These are phyloP conservation scores for Salvelinus namaycush DNA, from an alignment of 2,113 vertebrate genomes.

Conservation along the genomic window DNA sequence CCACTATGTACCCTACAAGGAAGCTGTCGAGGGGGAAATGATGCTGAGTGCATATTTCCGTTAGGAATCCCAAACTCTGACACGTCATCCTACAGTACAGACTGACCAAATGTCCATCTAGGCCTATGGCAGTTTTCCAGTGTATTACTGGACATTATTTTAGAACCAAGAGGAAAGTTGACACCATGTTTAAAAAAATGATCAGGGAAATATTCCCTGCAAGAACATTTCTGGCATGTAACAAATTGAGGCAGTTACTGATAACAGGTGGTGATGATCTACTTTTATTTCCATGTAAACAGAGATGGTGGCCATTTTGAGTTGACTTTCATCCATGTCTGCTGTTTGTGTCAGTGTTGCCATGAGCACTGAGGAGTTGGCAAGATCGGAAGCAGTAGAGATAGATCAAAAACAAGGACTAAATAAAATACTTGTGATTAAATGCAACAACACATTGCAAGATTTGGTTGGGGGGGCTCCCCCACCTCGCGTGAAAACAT, in stretches of 20 bases:
- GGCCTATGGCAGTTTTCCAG: background rate
- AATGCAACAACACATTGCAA: slow-evolving; percentile 10
- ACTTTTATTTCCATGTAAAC: background rate
- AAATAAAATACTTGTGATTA: slow-evolving; percentile 17
- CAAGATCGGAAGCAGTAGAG: slow-evolving; percentile 44
- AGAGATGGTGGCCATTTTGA: background rate
- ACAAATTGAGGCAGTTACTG: background rate
- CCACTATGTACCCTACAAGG: slow-evolving; percentile 71
- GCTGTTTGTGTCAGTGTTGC: slow-evolving; percentile 49
- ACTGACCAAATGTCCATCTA: background rate
- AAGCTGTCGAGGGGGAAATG: background rate
- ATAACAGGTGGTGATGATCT: background rate
- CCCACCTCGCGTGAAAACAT: too few species aligned
- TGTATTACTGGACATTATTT: background rate
- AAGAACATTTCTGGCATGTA: background rate
- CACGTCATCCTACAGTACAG: background rate
- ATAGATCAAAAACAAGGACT: slow-evolving; percentile 52
- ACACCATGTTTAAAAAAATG: background rate
- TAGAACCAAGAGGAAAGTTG: background rate
- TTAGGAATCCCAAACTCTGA: background rate
- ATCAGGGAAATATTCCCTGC: background rate
- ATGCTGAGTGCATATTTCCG: background rate
- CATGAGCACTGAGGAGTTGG: slow-evolving; percentile 32
- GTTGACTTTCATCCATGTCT: background rate
- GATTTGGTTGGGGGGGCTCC: too few species aligned